A percentile compares a stretch with the other conserved stretches of the same genome.
These are phyloP conservation scores for Acrocyrtus sp. DNA, from an alignment of 2,888 invertebrate genomes.

Conservation along the genomic window DNA sequence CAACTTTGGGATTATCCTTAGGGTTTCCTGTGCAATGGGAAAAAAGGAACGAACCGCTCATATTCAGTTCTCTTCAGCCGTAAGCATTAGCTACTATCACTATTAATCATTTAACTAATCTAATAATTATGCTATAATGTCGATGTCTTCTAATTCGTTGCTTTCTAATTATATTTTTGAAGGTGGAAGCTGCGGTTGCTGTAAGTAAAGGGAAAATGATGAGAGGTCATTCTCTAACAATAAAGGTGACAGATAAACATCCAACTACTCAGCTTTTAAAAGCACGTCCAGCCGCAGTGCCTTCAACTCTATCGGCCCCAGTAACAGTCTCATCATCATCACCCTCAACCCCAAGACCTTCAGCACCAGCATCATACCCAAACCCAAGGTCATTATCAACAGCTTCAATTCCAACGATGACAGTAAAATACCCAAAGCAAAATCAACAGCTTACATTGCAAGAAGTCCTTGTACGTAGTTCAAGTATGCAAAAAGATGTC, in stretches of 20 bases:
- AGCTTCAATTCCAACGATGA: not conserved
- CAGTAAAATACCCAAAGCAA: not conserved
- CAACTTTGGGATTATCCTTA: constrained; percentile 20
- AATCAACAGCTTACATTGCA: not conserved
- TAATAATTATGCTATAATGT: not conserved
- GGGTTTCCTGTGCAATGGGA: constrained; percentile 18
- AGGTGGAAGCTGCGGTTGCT: constrained; percentile 25
- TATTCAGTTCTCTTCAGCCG: constrained; percentile 29
- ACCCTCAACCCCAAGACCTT: not conserved
- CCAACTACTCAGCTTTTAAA: constrained; percentile 13
- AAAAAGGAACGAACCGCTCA: constrained; percentile 2
- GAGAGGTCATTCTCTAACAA: not conserved
- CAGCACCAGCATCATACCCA: not conserved
- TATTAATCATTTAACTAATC: not conserved
- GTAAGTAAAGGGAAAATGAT: constrained; percentile 3
- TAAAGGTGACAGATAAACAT: constrained; percentile 6
- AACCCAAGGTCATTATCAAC: not conserved
- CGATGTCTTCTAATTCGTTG: not conserved
- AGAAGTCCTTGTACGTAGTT: no score
- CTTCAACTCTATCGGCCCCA: not conserved
- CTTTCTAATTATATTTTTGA: not conserved
- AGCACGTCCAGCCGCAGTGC: not conserved
- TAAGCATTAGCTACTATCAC: constrained; percentile 12
- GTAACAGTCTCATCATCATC: not conserved
- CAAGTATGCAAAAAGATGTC: no score